Percentiles rank a stretch among this genome's conserved stretches.
These are phyloP conservation scores for Neelides sp. DNA, from an alignment of 1,140 invertebrate genomes.

Conservation along the genomic window DNA sequence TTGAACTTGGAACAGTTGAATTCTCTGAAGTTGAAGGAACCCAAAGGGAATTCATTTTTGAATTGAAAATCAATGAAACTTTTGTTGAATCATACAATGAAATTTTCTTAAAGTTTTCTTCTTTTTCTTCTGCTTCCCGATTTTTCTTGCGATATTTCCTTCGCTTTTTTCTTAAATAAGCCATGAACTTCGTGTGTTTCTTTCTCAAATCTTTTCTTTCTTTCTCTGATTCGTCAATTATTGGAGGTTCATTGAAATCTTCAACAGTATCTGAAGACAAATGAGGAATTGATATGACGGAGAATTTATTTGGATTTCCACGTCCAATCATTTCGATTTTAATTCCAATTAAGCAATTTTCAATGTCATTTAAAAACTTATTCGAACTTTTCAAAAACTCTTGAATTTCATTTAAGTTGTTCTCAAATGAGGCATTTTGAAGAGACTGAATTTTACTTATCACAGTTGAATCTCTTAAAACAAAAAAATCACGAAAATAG, in stretches of 20 bases:
- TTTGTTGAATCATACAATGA: conserved; percentile 8
- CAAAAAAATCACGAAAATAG: not conserved
- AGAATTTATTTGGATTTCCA: conserved; percentile 37
- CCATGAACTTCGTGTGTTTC: conserved; percentile 47
- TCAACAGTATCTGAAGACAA: conserved; percentile 43
- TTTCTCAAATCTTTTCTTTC: conserved; percentile 43
- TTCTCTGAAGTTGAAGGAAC: too few species aligned
- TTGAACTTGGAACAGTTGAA: too few species aligned
- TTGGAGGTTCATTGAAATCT: conserved; percentile 40
- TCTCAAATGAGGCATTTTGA: not conserved
- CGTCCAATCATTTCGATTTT: conserved; percentile 21
- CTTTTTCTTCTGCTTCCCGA: conserved; percentile 12
- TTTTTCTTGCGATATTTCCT: conserved; percentile 40
- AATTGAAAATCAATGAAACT: conserved; percentile 27
- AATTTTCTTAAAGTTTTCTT: conserved; percentile 30
- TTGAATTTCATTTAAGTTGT: conserved; percentile 43
- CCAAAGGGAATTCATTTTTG: conserved; percentile 53
- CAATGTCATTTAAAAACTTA: not conserved
- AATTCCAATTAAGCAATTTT: conserved; percentile 30
- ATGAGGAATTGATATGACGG: conserved; percentile 54
- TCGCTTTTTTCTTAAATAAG: conserved; percentile 44
- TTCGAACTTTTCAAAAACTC: conserved; percentile 31
- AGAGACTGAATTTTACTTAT: not conserved
- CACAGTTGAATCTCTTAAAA: not conserved
- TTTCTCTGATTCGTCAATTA: conserved; percentile 42